phyloP scores from a whole-genome alignment of 2,888 invertebrate species.

The Amiota communis region DNA sequence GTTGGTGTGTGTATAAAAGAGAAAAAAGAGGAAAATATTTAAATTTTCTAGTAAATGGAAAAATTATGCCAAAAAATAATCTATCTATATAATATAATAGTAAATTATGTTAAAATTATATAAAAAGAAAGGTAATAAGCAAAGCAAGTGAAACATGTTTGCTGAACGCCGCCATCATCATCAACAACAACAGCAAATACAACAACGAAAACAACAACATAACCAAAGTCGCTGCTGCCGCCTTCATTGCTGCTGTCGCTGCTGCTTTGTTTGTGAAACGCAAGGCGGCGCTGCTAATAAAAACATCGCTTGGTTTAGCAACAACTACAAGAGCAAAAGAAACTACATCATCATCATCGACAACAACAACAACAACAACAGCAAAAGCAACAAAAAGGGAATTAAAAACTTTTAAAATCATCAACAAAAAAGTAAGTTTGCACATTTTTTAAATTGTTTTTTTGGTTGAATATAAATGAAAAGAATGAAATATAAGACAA shows the following conservation, averaged over 20 bases:
- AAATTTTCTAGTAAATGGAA: too few species aligned
- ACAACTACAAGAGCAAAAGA: neutral
- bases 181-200: neutral
- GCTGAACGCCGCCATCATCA: neutral
- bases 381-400: neutral
- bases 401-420: neutral
- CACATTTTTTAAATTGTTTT: too few species aligned
- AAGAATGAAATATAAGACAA: too few species aligned
- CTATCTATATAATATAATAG: too few species aligned
- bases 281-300: neutral
- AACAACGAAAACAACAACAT: neutral
- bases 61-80: too few species aligned
- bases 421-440: neutral
- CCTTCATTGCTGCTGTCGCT: neutral
- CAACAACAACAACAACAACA: neutral
- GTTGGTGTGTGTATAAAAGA: slow-evolving; percentile 43
- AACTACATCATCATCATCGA: neutral
- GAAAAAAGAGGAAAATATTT: neutral
- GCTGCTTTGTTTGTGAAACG: slow-evolving; percentile 7
- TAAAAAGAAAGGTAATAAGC: too few species aligned
- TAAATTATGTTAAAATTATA: too few species aligned
- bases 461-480: too few species aligned
- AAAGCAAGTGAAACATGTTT: neutral
- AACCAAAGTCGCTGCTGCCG: neutral
- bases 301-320: neutral